Base-by-base conservation (phyloP, 2,797 vertebrate species). In the Mastacembelus armatus region DNA sequence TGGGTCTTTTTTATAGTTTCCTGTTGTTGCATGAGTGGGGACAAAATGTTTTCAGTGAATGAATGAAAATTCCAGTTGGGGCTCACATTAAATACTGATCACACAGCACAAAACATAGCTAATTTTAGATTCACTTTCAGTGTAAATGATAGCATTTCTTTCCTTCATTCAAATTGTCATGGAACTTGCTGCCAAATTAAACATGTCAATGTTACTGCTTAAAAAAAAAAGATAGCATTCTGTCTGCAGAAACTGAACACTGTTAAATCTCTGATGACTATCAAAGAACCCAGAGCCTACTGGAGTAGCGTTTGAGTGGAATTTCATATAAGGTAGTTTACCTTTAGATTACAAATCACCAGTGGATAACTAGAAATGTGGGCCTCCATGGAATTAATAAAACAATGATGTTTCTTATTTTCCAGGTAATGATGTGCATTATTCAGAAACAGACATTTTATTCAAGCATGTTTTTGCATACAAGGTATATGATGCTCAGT, bases 311-410 rank as follows among this genome's bases (percentile, higher is more conserved):
- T 80, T 81, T 85, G 44, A 85, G 79, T 82, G 78, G 70, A 80
- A 68, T 79, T 76, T 81, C 80, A 81, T 81, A 71, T 85, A 85
- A 80, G 84, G 60, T 72, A 82, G 67, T 29, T 79, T 76, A 86
- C 68, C 71, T 84, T 85, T 83, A 72, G 72, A 81, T 88, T 80
- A 82, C 77, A 86, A 86, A 80, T 79, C 72, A 80, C 61, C 27
- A 52, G 66, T 63, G 75, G 54, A 69, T 59, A 65, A 84, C 69
- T 69, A 86, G 52, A 76, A 75, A 75, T 62, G 10, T 24, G 12
- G 26, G 45, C 68, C 77, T 78, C 76, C 22, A n/a, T 71, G 70
- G 85, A 76, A 80, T 87, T 47, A 73, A n/a, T n/a, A n/a, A n/a
- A n/a, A n/a, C 47, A 76, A 64, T 74, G 56, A 73, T 68, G 64